Percentiles rank a stretch among this genome's conserved stretches.
These are phyloP conservation scores for Graphium colonna DNA, from an alignment of 2,888 invertebrate species.

Conservation along the genomic window DNA sequence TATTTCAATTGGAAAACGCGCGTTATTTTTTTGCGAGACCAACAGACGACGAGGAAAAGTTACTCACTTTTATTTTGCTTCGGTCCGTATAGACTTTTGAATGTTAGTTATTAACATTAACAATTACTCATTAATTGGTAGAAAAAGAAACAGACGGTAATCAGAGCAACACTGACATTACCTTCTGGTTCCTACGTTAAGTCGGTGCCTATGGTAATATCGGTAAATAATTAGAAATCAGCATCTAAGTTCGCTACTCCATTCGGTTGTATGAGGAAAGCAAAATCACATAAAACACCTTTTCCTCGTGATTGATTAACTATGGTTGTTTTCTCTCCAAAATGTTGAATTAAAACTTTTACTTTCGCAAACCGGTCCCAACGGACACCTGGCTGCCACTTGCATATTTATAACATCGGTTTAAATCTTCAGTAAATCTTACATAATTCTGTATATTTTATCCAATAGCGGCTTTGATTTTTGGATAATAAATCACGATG, in stretches of 20 bases:
- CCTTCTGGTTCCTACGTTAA: too few relatives aligned
- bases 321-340: slow-evolving; percentile 8
- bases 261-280: background rate
- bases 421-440: slow-evolving; percentile 7
- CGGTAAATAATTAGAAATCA: background rate
- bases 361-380: slow-evolving; percentile 39
- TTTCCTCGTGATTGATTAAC: slow-evolving; percentile 1
- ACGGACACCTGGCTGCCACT: slow-evolving; percentile 26
- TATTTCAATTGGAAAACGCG: too few relatives aligned
- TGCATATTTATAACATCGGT: slow-evolving; percentile 18
- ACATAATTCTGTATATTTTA: background rate
- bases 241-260: background rate
- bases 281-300: background rate
- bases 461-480: background rate
- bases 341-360: slow-evolving; percentile 34
- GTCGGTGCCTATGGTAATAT: too few relatives aligned
- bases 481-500: background rate
- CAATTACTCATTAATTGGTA: too few relatives aligned
- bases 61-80: too few relatives aligned
- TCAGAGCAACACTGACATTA: too few relatives aligned
- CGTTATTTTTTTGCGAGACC: too few relatives aligned
- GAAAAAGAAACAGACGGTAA: too few relatives aligned
- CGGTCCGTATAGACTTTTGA: too few relatives aligned
- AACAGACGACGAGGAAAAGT: too few relatives aligned
- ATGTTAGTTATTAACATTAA: too few relatives aligned